Evolutionary conservation across 2,888 invertebrate genomes (phyloP).

Genomic region (Bembecia ichneumoniformis): DNA sequence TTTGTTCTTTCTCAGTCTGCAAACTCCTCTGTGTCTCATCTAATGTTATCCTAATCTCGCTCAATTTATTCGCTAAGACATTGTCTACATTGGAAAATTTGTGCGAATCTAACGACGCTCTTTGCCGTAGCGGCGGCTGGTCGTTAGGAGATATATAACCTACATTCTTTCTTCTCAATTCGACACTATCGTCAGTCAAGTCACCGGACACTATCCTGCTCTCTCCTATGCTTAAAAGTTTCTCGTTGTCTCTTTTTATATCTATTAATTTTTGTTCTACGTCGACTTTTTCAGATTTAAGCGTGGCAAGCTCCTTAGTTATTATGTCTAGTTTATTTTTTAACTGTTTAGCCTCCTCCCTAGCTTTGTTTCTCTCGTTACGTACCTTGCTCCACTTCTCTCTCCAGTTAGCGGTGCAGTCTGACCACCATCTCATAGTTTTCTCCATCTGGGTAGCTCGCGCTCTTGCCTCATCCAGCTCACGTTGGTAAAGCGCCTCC

Average conservation of each 20-base stretch:
- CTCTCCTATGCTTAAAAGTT: constrained; percentile 73
- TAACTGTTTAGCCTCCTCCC: constrained; percentile 90
- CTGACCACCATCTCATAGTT: constrained; percentile 99
- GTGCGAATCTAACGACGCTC: constrained; percentile 60
- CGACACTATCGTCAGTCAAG: constrained; percentile 53
- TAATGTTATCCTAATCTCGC: constrained; percentile 45
- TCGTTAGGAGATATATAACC: constrained; percentile 46
- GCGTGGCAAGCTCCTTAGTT: constrained; percentile 80
- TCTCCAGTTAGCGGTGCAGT: constrained; percentile 96
- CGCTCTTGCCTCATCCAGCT: constrained; percentile 94
- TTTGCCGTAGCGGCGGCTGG: constrained; percentile 34
- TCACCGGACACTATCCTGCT: constrained; percentile 54
- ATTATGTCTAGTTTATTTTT: constrained; percentile 84
- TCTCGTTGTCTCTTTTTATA: constrained; percentile 85
- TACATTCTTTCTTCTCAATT: constrained; percentile 47
- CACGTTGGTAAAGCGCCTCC: constrained; percentile 79
- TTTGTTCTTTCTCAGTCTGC: constrained; percentile 59
- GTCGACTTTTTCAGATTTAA: constrained; percentile 85
- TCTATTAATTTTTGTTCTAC: constrained; percentile 83
- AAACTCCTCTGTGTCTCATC: constrained; percentile 54
- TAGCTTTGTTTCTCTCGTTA: constrained; percentile 92
- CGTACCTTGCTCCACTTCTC: constrained; percentile 96
- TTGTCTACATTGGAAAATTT: constrained; percentile 62
- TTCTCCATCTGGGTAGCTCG: constrained; percentile 99
- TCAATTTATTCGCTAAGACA: constrained; percentile 50